phyloP scores from a whole-genome alignment of 2,888 invertebrate species.

The Plemyria rubiginata region DNA sequence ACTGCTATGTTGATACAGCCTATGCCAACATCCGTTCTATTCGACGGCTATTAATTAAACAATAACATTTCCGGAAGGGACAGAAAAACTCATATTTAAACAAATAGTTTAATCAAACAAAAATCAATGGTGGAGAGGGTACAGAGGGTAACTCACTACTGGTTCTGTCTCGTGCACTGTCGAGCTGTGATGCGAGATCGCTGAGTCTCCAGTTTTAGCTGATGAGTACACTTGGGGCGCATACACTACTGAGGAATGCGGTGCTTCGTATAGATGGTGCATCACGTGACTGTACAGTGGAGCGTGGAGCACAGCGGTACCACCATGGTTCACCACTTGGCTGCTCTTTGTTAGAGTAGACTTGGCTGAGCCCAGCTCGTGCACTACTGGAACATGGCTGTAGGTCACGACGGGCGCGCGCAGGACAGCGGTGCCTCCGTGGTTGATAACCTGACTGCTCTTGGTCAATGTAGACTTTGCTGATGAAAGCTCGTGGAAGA shows the following conservation, averaged over 20 bases:
- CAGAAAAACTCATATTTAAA: neutral
- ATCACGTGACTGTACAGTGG: conserved; percentile 33
- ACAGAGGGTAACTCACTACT: conserved; percentile 53
- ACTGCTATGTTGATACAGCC: neutral
- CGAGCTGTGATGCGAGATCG: conserved; percentile 79
- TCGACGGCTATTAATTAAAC: neutral
- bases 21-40: neutral
- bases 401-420: conserved; percentile 25
- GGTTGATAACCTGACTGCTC: conserved; percentile 41
- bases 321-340: conserved; percentile 62
- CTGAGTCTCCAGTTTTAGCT: conserved; percentile 67
- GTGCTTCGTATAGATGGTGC: conserved; percentile 18
- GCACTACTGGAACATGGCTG: conserved; percentile 20
- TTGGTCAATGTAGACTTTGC: conserved; percentile 42
- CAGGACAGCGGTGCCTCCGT: conserved; percentile 18
- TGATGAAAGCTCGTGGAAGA: conserved; percentile 43
- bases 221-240: conserved; percentile 52
- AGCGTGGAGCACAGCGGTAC: conserved; percentile 48
- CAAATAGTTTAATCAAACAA: conserved; percentile 42
- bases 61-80: neutral
- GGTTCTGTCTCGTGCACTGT: conserved; percentile 73
- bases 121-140: conserved; percentile 58
- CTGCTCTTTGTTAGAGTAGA: conserved; percentile 51
- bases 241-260: conserved; percentile 49
- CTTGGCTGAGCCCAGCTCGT: conserved; percentile 33